A percentile compares a stretch with the other conserved stretches of the same genome.
These are phyloP conservation scores for Pseudomyrmex flavicornis DNA, from an alignment of 1,140 invertebrate genomes.

Conservation along the genomic window DNA sequence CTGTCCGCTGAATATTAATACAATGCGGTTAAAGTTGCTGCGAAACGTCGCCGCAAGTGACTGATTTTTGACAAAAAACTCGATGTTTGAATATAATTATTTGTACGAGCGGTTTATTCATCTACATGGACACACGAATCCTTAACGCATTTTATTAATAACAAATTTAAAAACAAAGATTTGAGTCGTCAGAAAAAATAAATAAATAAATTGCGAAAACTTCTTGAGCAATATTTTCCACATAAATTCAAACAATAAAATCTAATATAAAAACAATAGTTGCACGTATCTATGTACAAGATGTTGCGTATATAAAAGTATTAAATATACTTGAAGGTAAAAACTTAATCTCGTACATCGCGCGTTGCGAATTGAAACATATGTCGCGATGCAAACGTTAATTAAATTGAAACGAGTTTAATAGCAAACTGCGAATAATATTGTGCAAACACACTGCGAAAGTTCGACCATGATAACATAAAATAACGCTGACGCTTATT, in stretches of 20 bases:
- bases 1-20: constrained; percentile 41
- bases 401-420: constrained; percentile 54
- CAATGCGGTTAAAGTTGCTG: constrained; percentile 24
- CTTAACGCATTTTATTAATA: not conserved
- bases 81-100: constrained; percentile 23
- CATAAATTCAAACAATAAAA: not conserved
- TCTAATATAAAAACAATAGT: not conserved
- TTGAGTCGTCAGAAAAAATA: too few species aligned
- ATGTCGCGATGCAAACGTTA: constrained; percentile 31
- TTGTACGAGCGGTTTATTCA: not conserved
- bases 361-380: constrained; percentile 10
- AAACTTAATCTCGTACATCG: not conserved
- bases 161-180: not conserved
- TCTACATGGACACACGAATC: not conserved
- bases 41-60: constrained; percentile 20
- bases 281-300: not conserved
- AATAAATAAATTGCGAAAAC: not conserved
- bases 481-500: constrained; percentile 24
- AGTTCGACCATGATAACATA: constrained; percentile 42
- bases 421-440: constrained; percentile 22
- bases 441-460: constrained; percentile 34
- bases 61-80: constrained; percentile 28
- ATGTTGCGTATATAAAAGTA: not conserved
- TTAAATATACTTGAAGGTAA: not conserved
- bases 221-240: too few species aligned